Evolutionary conservation across 2,888 invertebrate genomes (phyloP).

Genomic region (Drosophila mimica): DNA sequence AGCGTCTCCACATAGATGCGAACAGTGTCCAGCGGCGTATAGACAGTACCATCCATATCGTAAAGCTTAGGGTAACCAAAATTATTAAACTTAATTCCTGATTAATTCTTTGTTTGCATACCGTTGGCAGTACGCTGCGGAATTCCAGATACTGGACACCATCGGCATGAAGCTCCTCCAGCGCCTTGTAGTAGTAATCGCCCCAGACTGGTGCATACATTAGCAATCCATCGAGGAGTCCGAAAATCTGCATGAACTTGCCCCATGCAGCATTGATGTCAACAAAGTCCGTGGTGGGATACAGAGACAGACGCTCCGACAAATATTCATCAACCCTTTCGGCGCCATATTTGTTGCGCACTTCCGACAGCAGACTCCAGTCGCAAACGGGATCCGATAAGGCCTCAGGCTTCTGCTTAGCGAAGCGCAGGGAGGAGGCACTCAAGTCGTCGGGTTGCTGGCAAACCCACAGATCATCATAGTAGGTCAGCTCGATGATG

Average conservation of each 20-base stretch:
- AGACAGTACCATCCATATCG: constrained; percentile 88
- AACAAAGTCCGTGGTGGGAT: constrained; percentile 86
- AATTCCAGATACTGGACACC: constrained; percentile 90
- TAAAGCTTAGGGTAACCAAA: constrained; percentile 85
- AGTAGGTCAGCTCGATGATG: constrained; percentile 88
- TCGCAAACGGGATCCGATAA: constrained; percentile 48
- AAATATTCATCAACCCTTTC: constrained; percentile 86
- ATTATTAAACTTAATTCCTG: background rate
- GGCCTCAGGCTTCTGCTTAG: constrained; percentile 56
- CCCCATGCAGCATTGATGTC: constrained; percentile 87
- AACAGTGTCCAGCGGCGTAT: constrained; percentile 87
- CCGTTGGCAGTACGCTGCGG: constrained; percentile 87
- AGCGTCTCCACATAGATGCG: constrained; percentile 87
- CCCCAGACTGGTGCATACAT: constrained; percentile 88
- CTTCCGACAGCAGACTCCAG: constrained; percentile 74
- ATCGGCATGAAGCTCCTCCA: constrained; percentile 88
- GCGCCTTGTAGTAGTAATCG: constrained; percentile 88
- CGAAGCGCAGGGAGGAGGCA: constrained; percentile 59
- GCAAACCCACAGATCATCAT: constrained; percentile 86
- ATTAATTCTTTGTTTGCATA: constrained; percentile 40
- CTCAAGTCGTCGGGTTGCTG: constrained; percentile 48
- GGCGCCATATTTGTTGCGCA: constrained; percentile 63
- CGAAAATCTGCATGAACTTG: constrained; percentile 87
- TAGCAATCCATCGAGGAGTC: constrained; percentile 86
- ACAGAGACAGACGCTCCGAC: constrained; percentile 86